These are phyloP conservation scores for Notechis scutatus DNA, from an alignment of 2,113 vertebrate genomes.

Conservation along the genomic window DNA sequence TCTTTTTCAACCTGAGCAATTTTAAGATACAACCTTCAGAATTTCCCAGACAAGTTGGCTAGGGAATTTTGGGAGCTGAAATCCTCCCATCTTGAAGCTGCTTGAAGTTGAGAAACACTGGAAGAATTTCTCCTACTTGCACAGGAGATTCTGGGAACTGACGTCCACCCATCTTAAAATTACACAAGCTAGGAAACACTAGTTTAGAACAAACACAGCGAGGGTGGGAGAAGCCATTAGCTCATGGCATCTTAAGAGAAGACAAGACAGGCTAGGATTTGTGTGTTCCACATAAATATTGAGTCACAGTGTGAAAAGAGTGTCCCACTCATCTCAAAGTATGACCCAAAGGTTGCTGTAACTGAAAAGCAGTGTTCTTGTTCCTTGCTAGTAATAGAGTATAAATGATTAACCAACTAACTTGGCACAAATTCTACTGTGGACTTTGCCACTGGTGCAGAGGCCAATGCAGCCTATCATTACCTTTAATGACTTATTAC, in stretches of 20 bases:
- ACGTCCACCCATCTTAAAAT: background rate
- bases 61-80: background rate
- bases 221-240: background rate
- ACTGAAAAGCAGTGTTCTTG: background rate
- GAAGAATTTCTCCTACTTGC: background rate
- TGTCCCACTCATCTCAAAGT: conserved; percentile 15
- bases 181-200: background rate
- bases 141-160: background rate
- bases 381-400: conserved; percentile 5
- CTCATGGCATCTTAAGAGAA: background rate
- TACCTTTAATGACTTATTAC: background rate
- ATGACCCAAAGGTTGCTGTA: conserved; percentile 27
- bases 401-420: conserved; percentile 48
- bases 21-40: background rate
- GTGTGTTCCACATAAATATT: conserved; percentile 4
- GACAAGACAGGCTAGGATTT: background rate
- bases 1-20: background rate
- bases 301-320: conserved; percentile 18
- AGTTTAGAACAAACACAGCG: background rate
- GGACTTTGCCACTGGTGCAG: background rate
- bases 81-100: background rate
- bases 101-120: background rate
- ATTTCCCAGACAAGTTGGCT: background rate
- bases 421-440: background rate
- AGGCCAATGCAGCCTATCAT: conserved; percentile 7